phyloP scores from a whole-genome alignment of 2,888 invertebrate genomes.

The Drosophila lacicola region DNA sequence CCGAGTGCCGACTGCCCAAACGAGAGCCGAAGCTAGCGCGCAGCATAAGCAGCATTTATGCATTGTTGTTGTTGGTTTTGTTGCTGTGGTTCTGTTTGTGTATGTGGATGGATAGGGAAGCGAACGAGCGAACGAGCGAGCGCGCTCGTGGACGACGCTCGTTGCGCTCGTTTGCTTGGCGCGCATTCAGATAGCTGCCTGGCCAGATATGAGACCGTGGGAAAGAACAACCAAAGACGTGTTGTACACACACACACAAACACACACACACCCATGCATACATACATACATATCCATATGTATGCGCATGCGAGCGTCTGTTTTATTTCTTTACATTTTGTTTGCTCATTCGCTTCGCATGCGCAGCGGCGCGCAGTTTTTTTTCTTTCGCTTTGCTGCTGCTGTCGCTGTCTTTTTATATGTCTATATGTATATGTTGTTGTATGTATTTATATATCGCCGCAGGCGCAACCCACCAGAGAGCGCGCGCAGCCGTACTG shows the following conservation, averaged over 20 bases:
- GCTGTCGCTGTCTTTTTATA: conserved; percentile 26
- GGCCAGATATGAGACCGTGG: conserved; percentile 85
- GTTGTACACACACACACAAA: conserved; percentile 57
- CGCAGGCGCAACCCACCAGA: conserved; percentile 53
- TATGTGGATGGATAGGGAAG: conserved; percentile 23
- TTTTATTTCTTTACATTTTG: conserved; percentile 71
- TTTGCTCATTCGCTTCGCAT: conserved; percentile 76
- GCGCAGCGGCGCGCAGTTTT: conserved; percentile 56
- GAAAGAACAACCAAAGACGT: conserved; percentile 84
- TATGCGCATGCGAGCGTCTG: conserved; percentile 58
- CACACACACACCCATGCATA: conserved; percentile 19
- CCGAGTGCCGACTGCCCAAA: conserved; percentile 29
- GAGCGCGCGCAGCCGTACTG: conserved; percentile 18
- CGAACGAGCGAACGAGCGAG: conserved; percentile 16
- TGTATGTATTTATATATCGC: conserved; percentile 23
- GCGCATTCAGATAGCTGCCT: conserved; percentile 74
- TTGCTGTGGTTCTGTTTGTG: conserved; percentile 31
- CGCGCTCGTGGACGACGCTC: conserved; percentile 48
- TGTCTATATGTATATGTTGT: conserved; percentile 18
- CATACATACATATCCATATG: conserved; percentile 32
- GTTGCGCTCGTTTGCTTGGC: conserved; percentile 65
- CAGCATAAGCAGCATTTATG: conserved; percentile 66
- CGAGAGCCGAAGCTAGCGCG: conserved; percentile 47
- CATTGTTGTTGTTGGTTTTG: conserved; percentile 50
- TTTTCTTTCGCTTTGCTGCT: conserved; percentile 40